Evolutionary conservation across 1,140 invertebrate genomes (phyloP), one percentile per base, ranked within the genome.

Genomic region (Melipona quadrifasciata): DNA sequence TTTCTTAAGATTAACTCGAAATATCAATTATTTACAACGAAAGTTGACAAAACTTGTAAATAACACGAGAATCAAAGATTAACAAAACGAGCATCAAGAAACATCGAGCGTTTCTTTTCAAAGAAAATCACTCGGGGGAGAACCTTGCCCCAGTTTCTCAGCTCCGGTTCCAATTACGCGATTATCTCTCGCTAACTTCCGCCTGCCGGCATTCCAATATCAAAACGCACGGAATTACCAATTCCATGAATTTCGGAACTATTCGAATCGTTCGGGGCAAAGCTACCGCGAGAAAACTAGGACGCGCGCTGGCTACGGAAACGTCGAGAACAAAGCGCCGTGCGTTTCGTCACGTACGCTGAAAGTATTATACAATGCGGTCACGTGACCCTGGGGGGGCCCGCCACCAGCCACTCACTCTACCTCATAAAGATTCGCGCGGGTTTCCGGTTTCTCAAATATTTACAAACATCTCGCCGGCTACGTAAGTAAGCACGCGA

Each of bases 361-460:
- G 70, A 51, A 10, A 70, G 10, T 12, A n/a, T n/a, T n/a, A n/a
- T n/a, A 14, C 14, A 57, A 74, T 65, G 31, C 4, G 17, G 12
- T 27, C 31, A 57, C 31, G 72, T 55, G 51, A 67, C 6, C 6
- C 10, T 2, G 31, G 31, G 31, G n/a, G n/a, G 57, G 80, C 10
- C n/a, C 39, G 51, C n/a, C n/a, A n/a, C 21, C 58, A 39, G 21
- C 47, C 61, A 71, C 24, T 71, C 61, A 71, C 24, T 71, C 64
- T 34, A 31, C 55, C 31, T 24, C 55, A n/a, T 61, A 55, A 79
- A 78, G 47, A 78, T 83, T 61, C 75, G 24, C 47, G 24, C 14
- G 53, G 21, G 53, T 10, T 78, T 67, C 17, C 10, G 74, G 19
- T 16, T 58, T 70, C 31, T 61, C 11, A 84, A 84, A 84, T 71